Base-by-base conservation (phyloP, 1,140 invertebrate species). In the Drosophila yakuba region DNA sequence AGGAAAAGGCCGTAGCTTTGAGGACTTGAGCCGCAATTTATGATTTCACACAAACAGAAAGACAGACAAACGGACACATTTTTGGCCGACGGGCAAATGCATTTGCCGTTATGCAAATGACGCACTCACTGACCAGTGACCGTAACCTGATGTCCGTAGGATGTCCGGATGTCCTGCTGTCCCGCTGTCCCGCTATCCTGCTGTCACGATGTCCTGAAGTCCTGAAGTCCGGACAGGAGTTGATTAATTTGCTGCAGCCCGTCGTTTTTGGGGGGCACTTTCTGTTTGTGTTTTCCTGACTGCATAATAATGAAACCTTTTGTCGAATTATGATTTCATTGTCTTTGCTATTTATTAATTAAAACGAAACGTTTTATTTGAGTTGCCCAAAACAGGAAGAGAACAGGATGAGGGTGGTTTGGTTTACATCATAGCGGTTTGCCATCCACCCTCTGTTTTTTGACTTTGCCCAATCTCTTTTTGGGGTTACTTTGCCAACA, bases 31-130 rank as follows among this genome's bases (percentile, higher is more conserved):
- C 36, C 48, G 54, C 66, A 82, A 69, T 66, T 47, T 78, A 69
- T 78, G 71, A 77, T 82, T 82, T 57, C 43, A 23, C 64, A 62
- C 38, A 86, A 68, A 77, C 17, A 61, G 73, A 88, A 58, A 63
- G 69, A 88, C 64, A 61, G 73, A 88, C 64, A 63, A 73, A 88
- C 61, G 25, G 60, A 57, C 60, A 23, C 10, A 32, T 20, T 20
- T 20, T 15, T 4, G 41, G 15, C 57, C 47, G 35, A 32, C 15
- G 28, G 56, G 44, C 55, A 61, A 73, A 60, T 86, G 74, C 64
- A 78, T 60, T 86, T 81, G 74, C 66, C 54, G 58, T 71, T 80
- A 80, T 80, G 84, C 76, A 74, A 88, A 88, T 89, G 81, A 77
- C 63, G 56, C 77, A 80, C 75, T 71, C 75, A 75, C 51, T 60